Evolutionary conservation across 2,888 invertebrate genomes (phyloP).

Genomic region (Megamerina dolium): DNA sequence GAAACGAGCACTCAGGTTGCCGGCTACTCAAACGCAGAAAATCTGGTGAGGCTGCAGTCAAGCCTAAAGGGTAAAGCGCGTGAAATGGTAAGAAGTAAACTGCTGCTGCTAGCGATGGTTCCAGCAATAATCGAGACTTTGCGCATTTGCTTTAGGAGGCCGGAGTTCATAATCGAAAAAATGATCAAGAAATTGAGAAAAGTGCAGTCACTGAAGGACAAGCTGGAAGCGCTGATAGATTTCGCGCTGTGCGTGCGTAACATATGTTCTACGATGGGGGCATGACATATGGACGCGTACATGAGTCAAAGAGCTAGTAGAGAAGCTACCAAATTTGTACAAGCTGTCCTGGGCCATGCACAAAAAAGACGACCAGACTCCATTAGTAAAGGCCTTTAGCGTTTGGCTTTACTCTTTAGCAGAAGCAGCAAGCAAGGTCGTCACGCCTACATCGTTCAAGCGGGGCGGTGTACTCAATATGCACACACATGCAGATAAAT

Average conservation of each 20-base stretch:
- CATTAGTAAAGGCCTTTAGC: slow-evolving; percentile 13
- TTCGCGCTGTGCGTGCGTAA: slow-evolving; percentile 8
- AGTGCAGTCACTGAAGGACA: no score
- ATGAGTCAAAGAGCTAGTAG: slow-evolving; percentile 13
- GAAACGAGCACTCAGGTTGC: no score
- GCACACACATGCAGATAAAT: no score
- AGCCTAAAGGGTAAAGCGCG: slow-evolving; percentile 12
- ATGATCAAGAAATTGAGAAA: slow-evolving; percentile 11
- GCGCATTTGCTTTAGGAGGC: slow-evolving; percentile 15
- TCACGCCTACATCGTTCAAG: slow-evolving; percentile 5
- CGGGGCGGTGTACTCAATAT: slow-evolving; percentile 8
- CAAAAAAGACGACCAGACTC: slow-evolving; percentile 6
- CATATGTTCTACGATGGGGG: slow-evolving; percentile 13
- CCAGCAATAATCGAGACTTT: no score
- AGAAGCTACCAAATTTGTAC: no score
- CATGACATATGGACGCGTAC: no score
- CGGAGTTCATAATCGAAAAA: slow-evolving; percentile 10
- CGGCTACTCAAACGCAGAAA: no score
- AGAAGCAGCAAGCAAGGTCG: slow-evolving; percentile 16
- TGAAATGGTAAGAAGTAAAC: slow-evolving; percentile 14
- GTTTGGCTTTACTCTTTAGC: no score
- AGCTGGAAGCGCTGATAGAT: slow-evolving; percentile 9
- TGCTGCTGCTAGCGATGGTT: slow-evolving; percentile 12
- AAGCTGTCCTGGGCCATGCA: slow-evolving; percentile 15
- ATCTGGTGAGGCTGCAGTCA: slow-evolving; percentile 17